phyloP scores from a whole-genome alignment of 35 echinoderm and acorn worm genomes.

The Nesometra sesokonis region DNA sequence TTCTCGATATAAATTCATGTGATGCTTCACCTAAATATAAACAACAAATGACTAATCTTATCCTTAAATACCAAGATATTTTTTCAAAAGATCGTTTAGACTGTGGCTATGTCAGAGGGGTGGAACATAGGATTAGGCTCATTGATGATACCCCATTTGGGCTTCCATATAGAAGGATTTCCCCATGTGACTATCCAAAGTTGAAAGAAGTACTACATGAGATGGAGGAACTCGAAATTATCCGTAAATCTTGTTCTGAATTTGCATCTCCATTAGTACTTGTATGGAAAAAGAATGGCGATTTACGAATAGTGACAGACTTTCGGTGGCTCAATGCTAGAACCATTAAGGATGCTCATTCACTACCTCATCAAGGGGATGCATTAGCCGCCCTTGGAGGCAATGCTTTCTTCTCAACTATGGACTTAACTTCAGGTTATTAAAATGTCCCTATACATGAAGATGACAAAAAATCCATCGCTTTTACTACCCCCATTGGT shows the following conservation, averaged over 20 bases:
- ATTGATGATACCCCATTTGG: slow-evolving; percentile 28
- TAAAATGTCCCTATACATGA: not conserved
- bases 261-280: slow-evolving; percentile 54
- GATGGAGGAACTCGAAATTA: slow-evolving; percentile 30
- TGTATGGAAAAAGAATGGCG: slow-evolving; percentile 45
- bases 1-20: too few relatives aligned
- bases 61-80: not conserved
- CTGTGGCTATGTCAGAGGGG: slow-evolving; percentile 8
- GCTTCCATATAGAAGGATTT: slow-evolving; percentile 4
- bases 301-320: slow-evolving; percentile 35
- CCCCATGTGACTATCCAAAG: slow-evolving; percentile 23
- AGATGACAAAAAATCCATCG: not conserved
- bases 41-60: not conserved
- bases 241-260: slow-evolving; percentile 15
- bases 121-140: slow-evolving; percentile 19
- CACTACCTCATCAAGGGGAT: not conserved
- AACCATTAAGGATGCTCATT: not conserved
- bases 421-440: not conserved
- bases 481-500: not conserved
- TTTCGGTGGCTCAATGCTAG: slow-evolving; percentile 31
- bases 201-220: slow-evolving; percentile 17
- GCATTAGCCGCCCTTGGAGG: not conserved
- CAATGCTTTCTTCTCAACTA: not conserved
- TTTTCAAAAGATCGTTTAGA: slow-evolving; percentile 8
- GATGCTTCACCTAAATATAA: too few relatives aligned